Conservation (phyloP, 1,140 invertebrate genomes). For the Chironomus tepperi region DNA sequence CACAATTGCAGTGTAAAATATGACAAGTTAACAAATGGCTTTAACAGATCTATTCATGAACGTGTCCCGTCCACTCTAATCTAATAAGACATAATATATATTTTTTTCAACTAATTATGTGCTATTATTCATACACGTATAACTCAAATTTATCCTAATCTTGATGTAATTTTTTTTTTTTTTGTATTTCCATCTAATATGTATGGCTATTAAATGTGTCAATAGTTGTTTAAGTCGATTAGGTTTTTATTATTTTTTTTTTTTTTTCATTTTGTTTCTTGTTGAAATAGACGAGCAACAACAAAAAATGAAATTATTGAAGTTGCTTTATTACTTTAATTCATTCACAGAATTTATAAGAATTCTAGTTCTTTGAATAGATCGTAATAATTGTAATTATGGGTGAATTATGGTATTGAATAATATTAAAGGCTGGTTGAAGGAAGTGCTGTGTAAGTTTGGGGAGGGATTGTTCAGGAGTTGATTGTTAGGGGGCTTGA, state of each 20-base stretch:
- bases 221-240: background rate
- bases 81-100: background rate
- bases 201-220: background rate
- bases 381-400: constrained; percentile 9
- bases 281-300: too few species aligned
- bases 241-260: background rate
- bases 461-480: too few species aligned
- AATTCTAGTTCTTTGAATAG: background rate
- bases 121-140: background rate
- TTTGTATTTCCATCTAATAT: too few species aligned
- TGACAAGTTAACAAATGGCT: constrained; percentile 7
- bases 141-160: background rate
- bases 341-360: background rate
- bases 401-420: background rate
- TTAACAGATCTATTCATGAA: background rate
- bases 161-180: background rate
- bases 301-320: too few species aligned
- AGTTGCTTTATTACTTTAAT: background rate
- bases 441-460: too few species aligned
- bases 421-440: too few species aligned
- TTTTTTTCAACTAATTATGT: background rate
- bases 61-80: too few species aligned
- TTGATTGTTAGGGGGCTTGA: too few species aligned
- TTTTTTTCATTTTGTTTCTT: background rate
- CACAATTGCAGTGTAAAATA: background rate